Conservation (phyloP, 2,888 invertebrate species). For the Ochropleura plecta region DNA sequence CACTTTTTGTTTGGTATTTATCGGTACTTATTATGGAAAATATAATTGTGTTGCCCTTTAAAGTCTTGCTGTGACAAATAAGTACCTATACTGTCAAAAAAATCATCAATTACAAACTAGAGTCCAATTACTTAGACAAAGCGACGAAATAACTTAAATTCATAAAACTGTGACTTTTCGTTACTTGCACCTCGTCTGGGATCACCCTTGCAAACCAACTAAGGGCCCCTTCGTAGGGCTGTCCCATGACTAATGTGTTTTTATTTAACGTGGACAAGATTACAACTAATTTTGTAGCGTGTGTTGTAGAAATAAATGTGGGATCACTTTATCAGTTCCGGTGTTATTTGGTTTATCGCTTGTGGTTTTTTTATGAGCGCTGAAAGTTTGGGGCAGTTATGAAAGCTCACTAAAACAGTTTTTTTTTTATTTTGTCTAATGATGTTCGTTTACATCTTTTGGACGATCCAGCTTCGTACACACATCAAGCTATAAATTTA, state of each 20-base stretch:
- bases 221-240: constrained; percentile 73
- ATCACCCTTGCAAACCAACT: constrained; percentile 48
- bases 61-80: constrained; percentile 22
- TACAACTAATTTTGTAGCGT: constrained; percentile 73
- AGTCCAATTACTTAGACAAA: constrained; percentile 39
- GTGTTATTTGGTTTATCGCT: constrained; percentile 18
- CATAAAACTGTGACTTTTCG: constrained; percentile 55
- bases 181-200: constrained; percentile 49
- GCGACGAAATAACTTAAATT: constrained; percentile 58
- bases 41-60: too few species aligned
- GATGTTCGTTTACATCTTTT: too few species aligned
- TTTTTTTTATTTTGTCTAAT: neutral
- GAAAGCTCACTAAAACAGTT: neutral
- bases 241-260: constrained; percentile 80
- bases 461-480: too few species aligned
- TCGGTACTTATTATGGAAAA: too few species aligned
- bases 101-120: constrained; percentile 52
- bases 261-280: constrained; percentile 75
- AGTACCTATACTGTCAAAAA: constrained; percentile 10
- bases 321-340: constrained; percentile 50
- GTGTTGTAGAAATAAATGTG: constrained; percentile 65
- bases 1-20: too few species aligned
- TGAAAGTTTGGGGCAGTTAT: neutral
- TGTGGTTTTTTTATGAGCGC: constrained; percentile 5
- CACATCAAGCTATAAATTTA: too few species aligned